These are phyloP conservation scores for Hemicentrotus pulcherrimus DNA, from an alignment of 35 echinoderm and acorn worm genomes.

Conservation along the genomic window DNA sequence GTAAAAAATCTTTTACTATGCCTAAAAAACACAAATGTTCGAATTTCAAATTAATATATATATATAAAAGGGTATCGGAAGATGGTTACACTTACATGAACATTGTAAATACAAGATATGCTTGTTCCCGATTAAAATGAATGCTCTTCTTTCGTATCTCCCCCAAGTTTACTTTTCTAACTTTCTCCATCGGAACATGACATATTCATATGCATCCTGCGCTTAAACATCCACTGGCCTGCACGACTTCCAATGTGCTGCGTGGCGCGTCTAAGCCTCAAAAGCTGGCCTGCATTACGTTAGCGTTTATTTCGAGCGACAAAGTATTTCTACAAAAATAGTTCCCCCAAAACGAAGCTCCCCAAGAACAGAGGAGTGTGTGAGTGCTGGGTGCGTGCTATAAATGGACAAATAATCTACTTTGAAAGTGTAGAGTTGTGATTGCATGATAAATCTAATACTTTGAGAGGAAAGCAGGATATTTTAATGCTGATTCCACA, in stretches of 20 bases:
- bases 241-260: background rate
- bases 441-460: constrained; percentile 13
- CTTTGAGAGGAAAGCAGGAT: background rate
- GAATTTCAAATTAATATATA: too few species aligned
- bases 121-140: background rate
- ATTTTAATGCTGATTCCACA: background rate
- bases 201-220: background rate
- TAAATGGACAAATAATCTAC: constrained; percentile 4
- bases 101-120: background rate
- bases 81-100: background rate
- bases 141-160: background rate
- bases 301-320: background rate
- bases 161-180: background rate
- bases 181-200: background rate
- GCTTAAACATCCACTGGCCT: background rate
- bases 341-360: background rate
- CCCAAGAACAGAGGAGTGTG: background rate
- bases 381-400: background rate
- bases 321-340: background rate
- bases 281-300: constrained; percentile 13
- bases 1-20: too few species aligned
- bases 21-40: too few species aligned
- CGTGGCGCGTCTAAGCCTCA: background rate
- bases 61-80: background rate
- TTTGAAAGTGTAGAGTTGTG: background rate